These are phyloP conservation scores for Morpho helenor DNA, from an alignment of 2,888 invertebrate genomes.

Conservation along the genomic window DNA sequence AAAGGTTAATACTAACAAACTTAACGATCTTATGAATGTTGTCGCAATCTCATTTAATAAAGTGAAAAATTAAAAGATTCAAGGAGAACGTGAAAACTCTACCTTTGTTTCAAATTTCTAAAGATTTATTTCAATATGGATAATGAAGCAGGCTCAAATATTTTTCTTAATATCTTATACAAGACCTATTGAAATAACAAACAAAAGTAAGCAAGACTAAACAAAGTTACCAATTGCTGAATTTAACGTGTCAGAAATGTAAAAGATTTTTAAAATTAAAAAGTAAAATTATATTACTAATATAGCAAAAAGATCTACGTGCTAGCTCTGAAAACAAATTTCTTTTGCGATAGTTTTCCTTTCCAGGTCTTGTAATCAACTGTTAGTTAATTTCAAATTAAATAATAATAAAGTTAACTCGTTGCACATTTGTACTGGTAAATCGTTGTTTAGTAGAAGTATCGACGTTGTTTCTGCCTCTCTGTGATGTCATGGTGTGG, in stretches of 20 bases:
- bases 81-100: constrained; percentile 3
- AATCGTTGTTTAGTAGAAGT: too few relatives aligned
- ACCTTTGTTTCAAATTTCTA: constrained; percentile 14
- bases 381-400: too few relatives aligned
- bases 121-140: constrained; percentile 18
- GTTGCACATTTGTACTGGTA: too few relatives aligned
- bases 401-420: too few relatives aligned
- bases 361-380: too few relatives aligned
- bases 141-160: constrained; percentile 14
- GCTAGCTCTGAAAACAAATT: too few relatives aligned
- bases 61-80: constrained; percentile 10
- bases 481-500: constrained; percentile 19
- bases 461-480: constrained; percentile 4
- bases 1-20: constrained; percentile 3
- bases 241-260: too few relatives aligned
- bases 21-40: constrained; percentile 9
- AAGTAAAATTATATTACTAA: too few relatives aligned
- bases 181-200: constrained; percentile 3
- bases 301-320: too few relatives aligned
- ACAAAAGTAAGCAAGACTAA: constrained; percentile 1
- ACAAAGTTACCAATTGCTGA: too few relatives aligned
- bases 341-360: too few relatives aligned
- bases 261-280: too few relatives aligned
- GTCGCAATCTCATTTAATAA: constrained; percentile 10
- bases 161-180: constrained; percentile 9